Evolutionary conservation across 2,888 invertebrate species (phyloP), one percentile per base, ranked within the genome.

Genomic region (Ashinkailepas kermadecensis): DNA sequence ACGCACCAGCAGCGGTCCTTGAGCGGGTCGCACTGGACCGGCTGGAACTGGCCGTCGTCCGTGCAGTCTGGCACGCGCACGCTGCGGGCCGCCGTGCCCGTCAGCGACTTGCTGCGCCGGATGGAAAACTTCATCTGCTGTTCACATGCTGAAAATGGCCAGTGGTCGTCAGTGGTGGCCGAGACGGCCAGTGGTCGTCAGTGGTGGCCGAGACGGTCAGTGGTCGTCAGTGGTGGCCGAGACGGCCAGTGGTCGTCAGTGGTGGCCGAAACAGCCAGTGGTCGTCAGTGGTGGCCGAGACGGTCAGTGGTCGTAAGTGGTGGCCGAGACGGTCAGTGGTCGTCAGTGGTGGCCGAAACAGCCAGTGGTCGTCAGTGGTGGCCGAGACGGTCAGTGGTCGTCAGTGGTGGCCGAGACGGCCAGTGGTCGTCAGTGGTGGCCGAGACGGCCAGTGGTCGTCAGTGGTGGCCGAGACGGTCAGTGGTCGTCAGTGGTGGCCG

Each of bases 111-210:
- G 0, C 92, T 90, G 84, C 91, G 87, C 87, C 93, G 86, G 85
- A 91, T 86, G 85, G 93, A 89, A 85, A 91, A 91, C 83, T 90
- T 88, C 65, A 91, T 89, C 86, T 92, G 86, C 84, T 92, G 92
- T 85, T 93, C 91, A 86, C 93, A 93, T 84, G 92, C 92, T 87
- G 89, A 13, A 18, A 74, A 13, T 1, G 23, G 1, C 65, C n/a
- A 18, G 62, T 18, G 62, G 15, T 62, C 39, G 4, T 39, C 39
- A 39, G 39, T 39, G 39, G 18, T 62, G 4, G 18, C 6, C 4
- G n/a, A 65, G 64, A n/a, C n/a, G 12, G 62, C 12, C 62, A 62
- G 12, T 18, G 62, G 62, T 9, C 62, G 18, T n/a, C n/a, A n/a
- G n/a, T n/a, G n/a, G n/a, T n/a, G n/a, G 87, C 87, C 70, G 88